Base-by-base conservation (phyloP, 2,888 invertebrate genomes). In the Cheilosia scutellata region DNA sequence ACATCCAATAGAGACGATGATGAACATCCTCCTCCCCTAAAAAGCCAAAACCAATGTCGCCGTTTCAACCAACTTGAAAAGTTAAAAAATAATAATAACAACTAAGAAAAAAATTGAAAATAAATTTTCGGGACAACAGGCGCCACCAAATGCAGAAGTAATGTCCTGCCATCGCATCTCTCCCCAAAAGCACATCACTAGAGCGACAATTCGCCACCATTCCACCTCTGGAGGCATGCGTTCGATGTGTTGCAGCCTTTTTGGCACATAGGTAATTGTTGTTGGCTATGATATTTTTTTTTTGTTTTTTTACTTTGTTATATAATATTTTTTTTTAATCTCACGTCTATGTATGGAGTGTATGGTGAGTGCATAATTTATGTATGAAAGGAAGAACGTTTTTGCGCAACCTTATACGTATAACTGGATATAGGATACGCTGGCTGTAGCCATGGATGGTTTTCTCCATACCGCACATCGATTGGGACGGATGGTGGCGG, bases 101-200 rank as follows among this genome's bases (percentile, higher is more conserved):
- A 25, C 55, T 33, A 60, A 42, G 7, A 79, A 62, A 31, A 57
- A 70, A 70, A 68, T 71, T 70, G 5, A 47, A 72, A 83, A 66
- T 53, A 84, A 44, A 82, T 84, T 87, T 87, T 82, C 62, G 66
- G 49, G 57, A 66, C 60, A 72, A 11, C 49, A 78, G 78, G 78
- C 79, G 74, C 74, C 63, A 83, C 74, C 33, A 33, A 74, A 75
- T 74, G 72, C 62, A 66, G 60, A 31, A 74, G 62, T 31, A 71
- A 65, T 71, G 57, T 42, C 51, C 68, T 16, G 20, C 40, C 42
- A 25, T 25, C 11, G 4, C 16, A 11, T 29, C 7, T 13, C 42
- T 9, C n/a, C 33, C 4, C 9, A 16, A 0, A 37, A 51, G 62
- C 62, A 6, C 5, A 27, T 68, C 49, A 49, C 58, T 51, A 58